Conservation (phyloP, 2,888 invertebrate species). For the Phymatocera aterrima region DNA sequence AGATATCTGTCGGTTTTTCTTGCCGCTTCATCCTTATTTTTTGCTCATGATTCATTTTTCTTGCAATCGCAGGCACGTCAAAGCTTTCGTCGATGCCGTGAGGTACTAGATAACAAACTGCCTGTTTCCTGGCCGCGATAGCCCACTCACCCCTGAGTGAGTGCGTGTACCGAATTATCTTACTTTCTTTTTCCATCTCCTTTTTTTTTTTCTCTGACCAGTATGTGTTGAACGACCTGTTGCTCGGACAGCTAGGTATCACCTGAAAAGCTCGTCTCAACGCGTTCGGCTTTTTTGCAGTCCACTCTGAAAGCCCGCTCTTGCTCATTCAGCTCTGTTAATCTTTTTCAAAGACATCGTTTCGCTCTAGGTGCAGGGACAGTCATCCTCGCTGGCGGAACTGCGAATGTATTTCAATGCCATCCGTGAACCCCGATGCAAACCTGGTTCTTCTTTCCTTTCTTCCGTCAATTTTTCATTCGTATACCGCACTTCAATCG, state of each 20-base stretch:
- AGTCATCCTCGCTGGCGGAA: too few species aligned
- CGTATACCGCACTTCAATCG: not conserved
- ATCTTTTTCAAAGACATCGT: not conserved
- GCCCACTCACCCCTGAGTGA: not conserved
- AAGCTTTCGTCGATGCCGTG: not conserved
- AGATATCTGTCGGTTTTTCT: not conserved
- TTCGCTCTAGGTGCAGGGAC: not conserved
- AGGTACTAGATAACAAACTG: not conserved
- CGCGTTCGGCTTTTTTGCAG: not conserved
- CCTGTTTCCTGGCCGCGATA: not conserved
- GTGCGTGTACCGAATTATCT: not conserved
- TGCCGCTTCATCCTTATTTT: too few species aligned
- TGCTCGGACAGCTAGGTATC: conserved; percentile 11
- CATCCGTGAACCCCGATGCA: too few species aligned
- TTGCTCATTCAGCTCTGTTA: conserved; percentile 14
- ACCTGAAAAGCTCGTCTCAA: conserved; percentile 9
- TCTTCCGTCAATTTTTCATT: not conserved
- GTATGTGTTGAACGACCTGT: conserved; percentile 18
- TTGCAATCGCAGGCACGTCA: not conserved
- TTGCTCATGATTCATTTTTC: not conserved
- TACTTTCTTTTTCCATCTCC: not conserved
- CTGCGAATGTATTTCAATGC: too few species aligned
- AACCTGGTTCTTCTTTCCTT: too few species aligned
- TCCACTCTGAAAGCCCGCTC: not conserved
- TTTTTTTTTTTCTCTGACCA: not conserved